Evolutionary conservation across 2,888 invertebrate species (phyloP), one percentile per base, ranked within the genome.

Genomic region (Anarsia innoxiella): DNA sequence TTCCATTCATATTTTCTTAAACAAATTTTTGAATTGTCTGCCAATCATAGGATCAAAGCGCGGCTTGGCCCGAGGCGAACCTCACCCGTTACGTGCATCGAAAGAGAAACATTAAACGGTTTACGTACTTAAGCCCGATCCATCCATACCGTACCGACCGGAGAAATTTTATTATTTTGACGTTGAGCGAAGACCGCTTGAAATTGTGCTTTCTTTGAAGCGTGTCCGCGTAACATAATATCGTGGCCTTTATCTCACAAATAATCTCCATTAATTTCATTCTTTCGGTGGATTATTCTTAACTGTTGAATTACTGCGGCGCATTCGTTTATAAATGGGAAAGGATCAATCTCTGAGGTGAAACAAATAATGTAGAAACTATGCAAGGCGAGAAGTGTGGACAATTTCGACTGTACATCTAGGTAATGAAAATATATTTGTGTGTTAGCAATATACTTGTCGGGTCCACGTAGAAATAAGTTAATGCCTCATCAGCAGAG

Each of bases 41-140:
- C 13, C 12, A 28, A 28, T 28, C 28, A 28, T 13, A n/a, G n/a
- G 12, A 13, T 5, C 10, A 28, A 12, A 28, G 13, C 12, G 28
- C 28, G 12, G 12, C n/a, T n/a, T n/a, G n/a, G 28, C 28, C 28
- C 6, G 8, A 9, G 28, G 28, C 13, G 36, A 38, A 39, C 45
- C 31, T 40, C 42, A 43, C 35, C 39, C 41, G 45, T 42, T 39
- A 23, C 49, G 42, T 48, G 45, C 46, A 49, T 51, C 39, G 45
- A 56, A 51, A 53, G 43, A 50, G 41, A 52, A 57, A 56, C 51
- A 49, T 44, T 53, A 52, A 57, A 51, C 51, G 48, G 49, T 51
- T 55, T 56, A 59, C 43, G n/a, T n/a, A n/a, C n/a, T n/a, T n/a
- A n/a, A n/a, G n/a, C n/a, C n/a, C n/a, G n/a, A n/a, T n/a, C n/a